Base-by-base conservation (phyloP, 2,888 invertebrate genomes). In the Pollenia angustigena region DNA sequence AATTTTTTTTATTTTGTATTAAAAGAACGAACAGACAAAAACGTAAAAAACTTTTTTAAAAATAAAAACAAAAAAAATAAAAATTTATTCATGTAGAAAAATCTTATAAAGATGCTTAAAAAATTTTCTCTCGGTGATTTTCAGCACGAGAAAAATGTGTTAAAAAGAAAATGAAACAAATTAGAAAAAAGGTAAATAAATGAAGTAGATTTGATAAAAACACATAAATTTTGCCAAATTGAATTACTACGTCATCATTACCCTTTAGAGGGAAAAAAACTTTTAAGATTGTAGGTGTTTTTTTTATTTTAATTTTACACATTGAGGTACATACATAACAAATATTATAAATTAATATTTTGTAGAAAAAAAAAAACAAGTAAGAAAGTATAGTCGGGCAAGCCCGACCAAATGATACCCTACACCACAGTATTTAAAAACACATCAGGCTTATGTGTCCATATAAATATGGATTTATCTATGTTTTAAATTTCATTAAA, bases 31-130 rank as follows among this genome's bases (percentile, higher is more conserved):
- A 46, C n/a, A 46, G 14, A 46, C 32, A 71, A 48, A 62, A 71
- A 66, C 64, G 14, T 23, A 64, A 69, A 76, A 56, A 62, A 48
- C 7, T 54, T 58, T 2, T 58, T 76, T 60, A 4, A 78, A 82
- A 54, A 72, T 32, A 42, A 48, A 42, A 62, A 66, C 68, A 64
- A 48, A 58, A 79, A 48, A 58, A 32, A 52, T 69, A 16, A 68
- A 85, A 83, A 86, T 71, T 66, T 80, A 83, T 83, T 86, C 80
- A 86, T 66, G 80, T 68, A 60, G 83, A 80, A 83, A 83, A 82
- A 83, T 86, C 54, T 66, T 44, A 7, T 60, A 60, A 64, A 76
- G 66, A 82, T 69, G 42, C 12, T 82, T 52, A 68, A 75, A 60
- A 8, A 81, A 68, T 44, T 68, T 66, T 74, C 14, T 58, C 14